phyloP scores from a whole-genome alignment of 2,888 invertebrate species.

The Hanleya hanleyi region DNA sequence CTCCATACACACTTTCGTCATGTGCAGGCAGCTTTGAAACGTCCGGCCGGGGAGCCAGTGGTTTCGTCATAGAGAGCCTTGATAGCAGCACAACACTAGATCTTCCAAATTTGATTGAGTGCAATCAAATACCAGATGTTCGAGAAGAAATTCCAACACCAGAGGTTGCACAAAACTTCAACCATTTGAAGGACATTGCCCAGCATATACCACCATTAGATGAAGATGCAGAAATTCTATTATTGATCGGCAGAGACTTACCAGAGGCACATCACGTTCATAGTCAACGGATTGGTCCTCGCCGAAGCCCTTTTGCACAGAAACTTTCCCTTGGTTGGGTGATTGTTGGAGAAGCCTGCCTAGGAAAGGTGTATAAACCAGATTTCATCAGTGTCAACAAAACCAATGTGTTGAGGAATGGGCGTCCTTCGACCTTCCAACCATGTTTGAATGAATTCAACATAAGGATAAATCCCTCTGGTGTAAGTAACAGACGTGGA shows the following conservation, averaged over 20 bases:
- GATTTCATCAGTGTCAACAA: slow-evolving; percentile 17
- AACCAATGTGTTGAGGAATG: slow-evolving; percentile 16
- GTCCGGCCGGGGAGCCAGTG: slow-evolving; percentile 19
- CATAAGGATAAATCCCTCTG: slow-evolving; percentile 21
- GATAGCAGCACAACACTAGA: slow-evolving; percentile 8
- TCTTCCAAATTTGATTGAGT: slow-evolving; percentile 29
- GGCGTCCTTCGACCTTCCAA: slow-evolving; percentile 24
- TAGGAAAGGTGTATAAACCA: slow-evolving; percentile 20
- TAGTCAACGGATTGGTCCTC: slow-evolving; percentile 22
- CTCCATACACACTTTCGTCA: slow-evolving; percentile 25
- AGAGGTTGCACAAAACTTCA: slow-evolving; percentile 24
- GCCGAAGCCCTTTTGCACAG: slow-evolving; percentile 24
- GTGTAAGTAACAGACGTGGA: too few relatives aligned
- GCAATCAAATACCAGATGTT: slow-evolving; percentile 30
- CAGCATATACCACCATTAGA: slow-evolving; percentile 20
- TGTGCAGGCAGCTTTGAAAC: slow-evolving; percentile 25
- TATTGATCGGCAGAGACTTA: slow-evolving; percentile 28
- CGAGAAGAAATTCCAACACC: slow-evolving; percentile 34
- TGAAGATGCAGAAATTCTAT: slow-evolving; percentile 15
- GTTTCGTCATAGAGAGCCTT: slow-evolving; percentile 25
- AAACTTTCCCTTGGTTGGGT: slow-evolving; percentile 22
- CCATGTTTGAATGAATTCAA: slow-evolving; percentile 27
- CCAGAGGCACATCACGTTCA: slow-evolving; percentile 24
- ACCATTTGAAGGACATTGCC: slow-evolving; percentile 14
- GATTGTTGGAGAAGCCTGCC: slow-evolving; percentile 22